These are phyloP conservation scores for Gymnosoma rotundatum DNA, from an alignment of 2,888 invertebrate genomes.

Conservation along the genomic window DNA sequence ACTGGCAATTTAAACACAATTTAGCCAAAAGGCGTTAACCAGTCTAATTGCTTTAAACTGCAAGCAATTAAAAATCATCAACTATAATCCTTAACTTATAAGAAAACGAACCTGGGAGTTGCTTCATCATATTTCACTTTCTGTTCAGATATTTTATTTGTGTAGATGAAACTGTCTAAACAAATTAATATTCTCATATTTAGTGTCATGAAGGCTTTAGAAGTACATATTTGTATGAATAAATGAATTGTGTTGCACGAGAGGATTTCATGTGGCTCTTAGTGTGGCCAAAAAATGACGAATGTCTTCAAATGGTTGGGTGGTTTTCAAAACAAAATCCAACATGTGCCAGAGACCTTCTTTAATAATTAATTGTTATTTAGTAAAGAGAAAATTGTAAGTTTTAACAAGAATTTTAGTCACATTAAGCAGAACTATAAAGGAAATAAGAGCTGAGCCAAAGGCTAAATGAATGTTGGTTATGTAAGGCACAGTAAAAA, in stretches of 20 bases:
- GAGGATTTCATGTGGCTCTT: background rate
- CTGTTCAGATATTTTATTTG: background rate
- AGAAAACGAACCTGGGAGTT: conserved; percentile 35
- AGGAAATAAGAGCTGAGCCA: conserved; percentile 16
- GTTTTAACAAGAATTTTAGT: conserved; percentile 52
- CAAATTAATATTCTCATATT: conserved; percentile 68
- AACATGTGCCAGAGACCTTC: conserved; percentile 47
- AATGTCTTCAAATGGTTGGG: conserved; percentile 59
- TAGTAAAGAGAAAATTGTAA: conserved; percentile 50
- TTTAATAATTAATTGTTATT: conserved; percentile 51
- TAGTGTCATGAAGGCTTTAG: conserved; percentile 65
- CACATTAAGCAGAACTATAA: conserved; percentile 41
- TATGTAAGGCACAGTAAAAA: conserved; percentile 15
- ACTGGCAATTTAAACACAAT: conserved; percentile 80
- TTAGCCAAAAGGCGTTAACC: conserved; percentile 79
- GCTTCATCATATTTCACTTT: conserved; percentile 21
- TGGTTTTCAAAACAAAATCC: conserved; percentile 41
- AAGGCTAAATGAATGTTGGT: conserved; percentile 23
- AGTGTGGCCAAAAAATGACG: conserved; percentile 56
- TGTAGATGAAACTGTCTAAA: conserved; percentile 26
- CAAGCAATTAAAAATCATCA: conserved; percentile 76
- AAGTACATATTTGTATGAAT: conserved; percentile 58
- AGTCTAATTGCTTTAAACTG: conserved; percentile 77
- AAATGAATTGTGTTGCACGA: conserved; percentile 45
- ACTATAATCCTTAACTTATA: conserved; percentile 55